Percentiles rank a stretch among this genome's conserved stretches.
Conservation (phyloP, 1,140 invertebrate genomes). For the Anastatus disparis region DNA sequence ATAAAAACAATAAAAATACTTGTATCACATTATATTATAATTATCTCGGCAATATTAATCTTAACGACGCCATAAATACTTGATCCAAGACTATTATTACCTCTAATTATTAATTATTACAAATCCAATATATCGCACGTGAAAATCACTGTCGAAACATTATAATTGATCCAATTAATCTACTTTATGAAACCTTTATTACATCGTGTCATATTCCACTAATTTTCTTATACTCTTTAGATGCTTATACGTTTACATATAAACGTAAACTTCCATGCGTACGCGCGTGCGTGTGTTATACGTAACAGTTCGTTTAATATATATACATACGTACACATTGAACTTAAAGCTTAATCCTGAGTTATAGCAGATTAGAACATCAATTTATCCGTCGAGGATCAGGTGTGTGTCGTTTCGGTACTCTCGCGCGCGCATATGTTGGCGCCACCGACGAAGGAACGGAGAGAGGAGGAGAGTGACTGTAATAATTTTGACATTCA, state of each 20-base stretch:
- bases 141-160: not conserved
- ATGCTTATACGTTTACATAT: no score
- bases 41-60: no score
- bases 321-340: no score
- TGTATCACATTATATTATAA: no score
- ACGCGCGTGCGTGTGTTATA: no score
- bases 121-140: not conserved
- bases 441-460: not conserved
- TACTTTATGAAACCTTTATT: not conserved
- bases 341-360: constrained; percentile 61
- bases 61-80: no score
- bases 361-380: constrained; percentile 64
- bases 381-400: constrained; percentile 62
- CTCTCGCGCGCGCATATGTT: not conserved
- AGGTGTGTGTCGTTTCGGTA: constrained; percentile 53
- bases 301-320: no score
- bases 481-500: constrained; percentile 30
- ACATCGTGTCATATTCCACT: not conserved
- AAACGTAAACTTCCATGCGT: constrained; percentile 22
- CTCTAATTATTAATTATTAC: no score
- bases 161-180: constrained; percentile 19
- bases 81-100: no score
- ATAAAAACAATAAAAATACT: no score
- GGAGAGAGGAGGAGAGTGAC: not conserved
- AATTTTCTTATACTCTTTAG: constrained; percentile 35